phyloP scores from a whole-genome alignment of 2,113 vertebrate species.

The Sander vitreus region DNA sequence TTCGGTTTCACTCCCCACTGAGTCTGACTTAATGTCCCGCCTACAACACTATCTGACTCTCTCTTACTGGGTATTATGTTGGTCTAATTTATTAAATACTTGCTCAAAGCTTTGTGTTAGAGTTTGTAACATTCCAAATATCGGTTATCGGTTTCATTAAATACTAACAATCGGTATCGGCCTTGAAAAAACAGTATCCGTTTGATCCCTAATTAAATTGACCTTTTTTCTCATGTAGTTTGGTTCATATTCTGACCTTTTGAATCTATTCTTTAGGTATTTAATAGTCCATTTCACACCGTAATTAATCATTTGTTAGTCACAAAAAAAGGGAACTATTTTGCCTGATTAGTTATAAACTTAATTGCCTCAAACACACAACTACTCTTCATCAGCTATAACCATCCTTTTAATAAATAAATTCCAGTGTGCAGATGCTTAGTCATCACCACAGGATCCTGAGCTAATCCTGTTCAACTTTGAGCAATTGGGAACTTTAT shows the following conservation, averaged over 20 bases:
- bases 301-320: background rate
- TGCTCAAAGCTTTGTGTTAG: too few species aligned
- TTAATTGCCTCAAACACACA: background rate
- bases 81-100: too few species aligned
- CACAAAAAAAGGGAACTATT: background rate
- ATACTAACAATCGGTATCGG: too few species aligned
- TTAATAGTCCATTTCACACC: background rate
- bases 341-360: slow-evolving; percentile 2
- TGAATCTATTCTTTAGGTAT: background rate
- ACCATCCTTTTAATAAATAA: slow-evolving; percentile 20
- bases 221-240: background rate
- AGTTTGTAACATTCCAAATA: too few species aligned
- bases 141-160: too few species aligned
- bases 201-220: background rate
- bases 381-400: background rate
- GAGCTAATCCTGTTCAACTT: slow-evolving; percentile 27
- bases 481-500: slow-evolving; percentile 23
- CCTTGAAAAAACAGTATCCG: too few species aligned
- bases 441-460: slow-evolving; percentile 43
- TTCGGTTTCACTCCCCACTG: too few species aligned
- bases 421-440: slow-evolving; percentile 21
- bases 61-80: too few species aligned
- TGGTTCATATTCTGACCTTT: background rate
- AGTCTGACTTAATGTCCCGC: too few species aligned
- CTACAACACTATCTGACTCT: too few species aligned